A percentile compares a stretch with the other conserved stretches of the same genome.
These are phyloP conservation scores for Silurus lanzhouensis DNA, from an alignment of 2,797 vertebrate species.

Conservation along the genomic window DNA sequence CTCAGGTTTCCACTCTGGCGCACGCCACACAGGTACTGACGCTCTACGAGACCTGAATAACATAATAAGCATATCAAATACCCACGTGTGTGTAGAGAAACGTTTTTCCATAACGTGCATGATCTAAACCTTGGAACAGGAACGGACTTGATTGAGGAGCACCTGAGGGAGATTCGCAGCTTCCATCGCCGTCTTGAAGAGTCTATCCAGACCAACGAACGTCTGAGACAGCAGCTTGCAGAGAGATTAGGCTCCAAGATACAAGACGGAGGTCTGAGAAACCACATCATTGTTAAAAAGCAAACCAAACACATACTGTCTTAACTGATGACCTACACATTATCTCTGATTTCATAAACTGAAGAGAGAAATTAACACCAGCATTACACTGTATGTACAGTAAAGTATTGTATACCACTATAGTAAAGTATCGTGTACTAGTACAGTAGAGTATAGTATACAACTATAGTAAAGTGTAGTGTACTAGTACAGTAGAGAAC, in stretches of 20 bases:
- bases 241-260: constrained; percentile 68
- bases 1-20: constrained; percentile 71
- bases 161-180: constrained; percentile 84
- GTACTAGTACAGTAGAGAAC: too few relatives aligned
- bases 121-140: constrained; percentile 62
- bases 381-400: background rate
- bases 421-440: too few relatives aligned
- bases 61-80: background rate
- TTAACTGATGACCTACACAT: background rate
- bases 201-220: constrained; percentile 89
- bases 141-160: constrained; percentile 84
- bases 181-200: constrained; percentile 87
- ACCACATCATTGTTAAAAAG: background rate
- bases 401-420: too few relatives aligned
- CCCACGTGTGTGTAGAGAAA: background rate
- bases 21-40: constrained; percentile 75
- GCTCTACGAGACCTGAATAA: background rate
- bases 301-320: background rate
- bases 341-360: background rate
- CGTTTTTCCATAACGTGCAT: too few relatives aligned
- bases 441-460: too few relatives aligned
- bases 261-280: constrained; percentile 68
- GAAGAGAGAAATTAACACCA: background rate
- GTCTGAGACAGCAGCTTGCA: constrained; percentile 85
- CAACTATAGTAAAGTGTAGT: too few relatives aligned